Base-by-base conservation (phyloP, 2,888 invertebrate species). In the Parnassius orleans region DNA sequence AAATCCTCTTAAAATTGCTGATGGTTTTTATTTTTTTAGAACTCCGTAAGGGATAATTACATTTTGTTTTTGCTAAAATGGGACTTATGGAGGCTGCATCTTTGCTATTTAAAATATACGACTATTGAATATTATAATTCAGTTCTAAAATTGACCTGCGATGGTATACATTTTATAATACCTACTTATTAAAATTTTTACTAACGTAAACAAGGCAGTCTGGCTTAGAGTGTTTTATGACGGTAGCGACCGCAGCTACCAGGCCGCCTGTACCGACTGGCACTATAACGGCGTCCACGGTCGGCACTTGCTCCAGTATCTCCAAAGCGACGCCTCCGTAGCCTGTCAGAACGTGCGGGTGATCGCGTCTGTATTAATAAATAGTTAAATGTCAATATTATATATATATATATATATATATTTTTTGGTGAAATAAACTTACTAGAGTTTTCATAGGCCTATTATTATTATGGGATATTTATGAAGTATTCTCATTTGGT, bases 281-380 rank as follows among this genome's bases (percentile, higher is more conserved):
- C 19, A 98, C 94, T 9, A 99, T 92, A 47, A 98, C 93, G 0
- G 98, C 98, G 79, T 99, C 98, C 11, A 98, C 93, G 61, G 94
- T 92, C 0, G 95, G 94, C 0, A 97, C 95, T 80, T 98, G 96
- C 70, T 98, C 97, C 50, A 97, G 82, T 60, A 99, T 97, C 86
- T 98, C 98, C 72, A 98, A 79, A 2, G 97, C 98, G 74, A 98
- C 89, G 0, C 98, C 97, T 10, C 98, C 98, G 83, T 97, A 98
- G 0, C 98, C 98, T 0, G 98, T 95, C 80, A 98, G 94, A 51
- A 98, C 95, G 75, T 97, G 94, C 0, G 98, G 98, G 83, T 98
- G 97, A 83, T 99, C 98, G 71, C 98, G 98, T 1, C 97, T 97
- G 15, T 57, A 15, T 3, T 3, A 54, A 44, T 79, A 41, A 41